phyloP scores from a whole-genome alignment of 2,797 vertebrate genomes.

The Enoplosus armatus region DNA sequence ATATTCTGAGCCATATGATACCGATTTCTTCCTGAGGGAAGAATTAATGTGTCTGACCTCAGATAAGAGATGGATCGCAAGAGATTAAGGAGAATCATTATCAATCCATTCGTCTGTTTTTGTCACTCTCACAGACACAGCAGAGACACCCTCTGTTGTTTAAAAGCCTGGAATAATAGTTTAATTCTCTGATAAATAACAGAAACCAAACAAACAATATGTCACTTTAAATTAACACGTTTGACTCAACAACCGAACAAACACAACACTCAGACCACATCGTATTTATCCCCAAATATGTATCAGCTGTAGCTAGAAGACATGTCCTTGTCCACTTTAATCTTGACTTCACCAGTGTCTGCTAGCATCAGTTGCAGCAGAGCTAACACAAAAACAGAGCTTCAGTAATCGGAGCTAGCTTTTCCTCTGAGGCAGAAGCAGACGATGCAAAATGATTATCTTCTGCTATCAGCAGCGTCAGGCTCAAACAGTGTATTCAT shows the following conservation, averaged over 20 bases:
- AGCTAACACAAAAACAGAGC: slow-evolving; percentile 24
- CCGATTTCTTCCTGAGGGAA: slow-evolving; percentile 58
- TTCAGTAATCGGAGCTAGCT: slow-evolving; percentile 20
- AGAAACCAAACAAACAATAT: background rate
- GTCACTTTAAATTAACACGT: slow-evolving; percentile 5
- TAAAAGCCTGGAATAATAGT: background rate
- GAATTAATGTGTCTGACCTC: slow-evolving; percentile 66
- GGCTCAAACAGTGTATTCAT: slow-evolving; percentile 37
- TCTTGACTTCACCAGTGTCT: background rate
- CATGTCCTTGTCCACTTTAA: background rate
- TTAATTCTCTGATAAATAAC: slow-evolving; percentile 13
- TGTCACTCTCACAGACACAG: slow-evolving; percentile 8
- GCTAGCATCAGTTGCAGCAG: background rate
- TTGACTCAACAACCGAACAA: slow-evolving; percentile 2
- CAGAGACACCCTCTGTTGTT: background rate
- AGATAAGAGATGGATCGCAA: slow-evolving; percentile 53
- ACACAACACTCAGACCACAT: background rate
- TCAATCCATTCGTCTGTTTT: slow-evolving; percentile 43
- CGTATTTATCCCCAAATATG: background rate
- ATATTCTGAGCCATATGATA: slow-evolving; percentile 61
- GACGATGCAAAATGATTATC: slow-evolving; percentile 55
- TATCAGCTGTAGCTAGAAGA: background rate
- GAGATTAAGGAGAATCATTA: slow-evolving; percentile 47
- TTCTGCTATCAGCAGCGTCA: slow-evolving; percentile 54
- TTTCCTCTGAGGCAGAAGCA: slow-evolving; percentile 50